Conservation (phyloP, 2,113 vertebrate species). For the Sinocyclocheilus anophthalmus region DNA sequence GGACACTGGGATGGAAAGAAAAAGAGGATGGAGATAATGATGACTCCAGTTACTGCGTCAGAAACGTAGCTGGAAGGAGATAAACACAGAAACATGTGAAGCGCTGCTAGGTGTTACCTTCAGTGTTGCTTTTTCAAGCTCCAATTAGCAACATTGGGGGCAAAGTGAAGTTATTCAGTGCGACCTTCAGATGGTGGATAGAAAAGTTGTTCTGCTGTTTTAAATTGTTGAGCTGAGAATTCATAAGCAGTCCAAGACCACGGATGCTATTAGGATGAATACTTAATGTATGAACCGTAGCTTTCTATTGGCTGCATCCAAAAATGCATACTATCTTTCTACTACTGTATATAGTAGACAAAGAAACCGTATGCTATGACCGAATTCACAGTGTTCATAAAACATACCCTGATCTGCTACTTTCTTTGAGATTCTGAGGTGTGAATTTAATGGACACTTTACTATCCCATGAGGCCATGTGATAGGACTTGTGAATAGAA, state of each 20-base stretch:
- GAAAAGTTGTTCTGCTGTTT: background rate
- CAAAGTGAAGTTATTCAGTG: background rate
- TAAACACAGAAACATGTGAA: background rate
- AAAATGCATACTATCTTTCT: background rate
- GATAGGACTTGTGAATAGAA: no score
- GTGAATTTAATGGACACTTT: no score
- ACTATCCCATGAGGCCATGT: no score
- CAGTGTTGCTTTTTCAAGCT: background rate
- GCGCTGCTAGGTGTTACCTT: background rate
- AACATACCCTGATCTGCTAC: no score
- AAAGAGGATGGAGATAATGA: constrained; percentile 88
- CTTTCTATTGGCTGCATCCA: background rate
- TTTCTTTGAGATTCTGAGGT: no score
- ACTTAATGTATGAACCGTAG: background rate
- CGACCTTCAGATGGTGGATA: background rate
- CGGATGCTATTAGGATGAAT: background rate
- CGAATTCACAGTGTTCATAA: no score
- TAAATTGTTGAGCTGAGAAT: background rate
- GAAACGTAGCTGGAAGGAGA: constrained; percentile 83
- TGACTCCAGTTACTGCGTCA: constrained; percentile 89
- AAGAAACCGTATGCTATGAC: background rate
- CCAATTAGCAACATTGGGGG: background rate
- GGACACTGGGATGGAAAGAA: constrained; percentile 95
- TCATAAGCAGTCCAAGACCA: background rate
- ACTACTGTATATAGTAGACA: background rate